phyloP scores from a whole-genome alignment of 2,797 vertebrate genomes.

The Okamejei kenojei region DNA sequence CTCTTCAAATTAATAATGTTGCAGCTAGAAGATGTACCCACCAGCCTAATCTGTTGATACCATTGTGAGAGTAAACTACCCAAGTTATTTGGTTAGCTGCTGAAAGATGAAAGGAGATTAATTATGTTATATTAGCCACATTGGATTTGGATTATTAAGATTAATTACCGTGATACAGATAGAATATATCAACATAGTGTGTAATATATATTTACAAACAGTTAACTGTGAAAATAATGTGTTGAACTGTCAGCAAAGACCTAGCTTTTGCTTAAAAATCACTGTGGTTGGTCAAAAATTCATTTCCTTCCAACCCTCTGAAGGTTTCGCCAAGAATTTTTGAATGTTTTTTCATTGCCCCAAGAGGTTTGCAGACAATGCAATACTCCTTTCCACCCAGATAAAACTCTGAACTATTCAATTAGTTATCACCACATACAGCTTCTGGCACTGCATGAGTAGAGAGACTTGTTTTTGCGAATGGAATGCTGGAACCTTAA shows the following conservation, averaged over 20 bases:
- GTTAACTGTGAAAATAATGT: conserved; percentile 24
- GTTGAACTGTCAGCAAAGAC: conserved; percentile 28
- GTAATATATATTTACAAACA: conserved; percentile 31
- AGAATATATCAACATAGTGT: conserved; percentile 25
- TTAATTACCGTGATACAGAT: conserved; percentile 20
- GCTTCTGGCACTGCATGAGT: not conserved
- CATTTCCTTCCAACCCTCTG: conserved; percentile 29
- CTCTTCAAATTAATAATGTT: not conserved
- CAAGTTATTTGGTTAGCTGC: not conserved
- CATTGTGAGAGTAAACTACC: not conserved
- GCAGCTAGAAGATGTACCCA: not conserved
- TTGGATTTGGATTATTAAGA: conserved; percentile 16
- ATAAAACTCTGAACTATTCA: not conserved
- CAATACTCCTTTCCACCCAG: conserved; percentile 18
- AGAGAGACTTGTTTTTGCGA: not conserved
- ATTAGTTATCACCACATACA: not conserved
- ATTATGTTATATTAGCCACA: conserved; percentile 11
- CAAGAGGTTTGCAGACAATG: not conserved
- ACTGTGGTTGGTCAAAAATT: conserved; percentile 20
- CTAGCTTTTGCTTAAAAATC: conserved; percentile 10
- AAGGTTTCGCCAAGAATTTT: conserved; percentile 23
- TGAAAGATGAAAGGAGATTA: conserved; percentile 35
- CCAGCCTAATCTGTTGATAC: not conserved
- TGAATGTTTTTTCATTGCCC: not conserved
- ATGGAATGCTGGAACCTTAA: not conserved